A percentile compares a stretch with the other conserved stretches of the same genome.
Conservation (phyloP, 53 echinoderm and acorn worm genomes). For the Holothuria scabra region DNA sequence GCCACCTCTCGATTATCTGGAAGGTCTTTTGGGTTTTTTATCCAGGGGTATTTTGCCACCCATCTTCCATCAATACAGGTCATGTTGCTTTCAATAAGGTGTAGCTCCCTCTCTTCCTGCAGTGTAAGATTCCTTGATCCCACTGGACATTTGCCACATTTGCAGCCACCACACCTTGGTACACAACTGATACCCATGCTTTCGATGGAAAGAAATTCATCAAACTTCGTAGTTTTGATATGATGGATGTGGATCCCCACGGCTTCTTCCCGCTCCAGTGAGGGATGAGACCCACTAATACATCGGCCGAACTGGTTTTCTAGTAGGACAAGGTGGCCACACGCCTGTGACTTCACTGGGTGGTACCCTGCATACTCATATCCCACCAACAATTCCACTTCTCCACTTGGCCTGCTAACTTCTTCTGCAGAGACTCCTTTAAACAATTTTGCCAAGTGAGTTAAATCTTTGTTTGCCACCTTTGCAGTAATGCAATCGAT, state of each 20-base stretch:
- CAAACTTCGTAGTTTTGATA: constrained; percentile 46
- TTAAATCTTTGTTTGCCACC: constrained; percentile 30
- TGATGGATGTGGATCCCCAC: constrained; percentile 38
- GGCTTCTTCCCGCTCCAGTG: constrained; percentile 25
- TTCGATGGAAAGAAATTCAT: constrained; percentile 56
- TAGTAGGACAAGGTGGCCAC: constrained; percentile 49
- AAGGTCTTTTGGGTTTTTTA: constrained; percentile 15
- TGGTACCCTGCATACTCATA: constrained; percentile 60
- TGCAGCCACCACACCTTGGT: constrained; percentile 45
- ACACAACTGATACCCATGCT: constrained; percentile 61
- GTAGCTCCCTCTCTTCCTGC: constrained; percentile 42
- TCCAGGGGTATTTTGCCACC: constrained; percentile 49
- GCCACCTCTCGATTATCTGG: constrained; percentile 43
- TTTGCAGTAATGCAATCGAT: constrained; percentile 58
- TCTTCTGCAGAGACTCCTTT: not conserved
- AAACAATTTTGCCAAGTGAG: constrained; percentile 27
- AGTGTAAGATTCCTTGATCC: constrained; percentile 44
- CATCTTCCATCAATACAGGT: not conserved
- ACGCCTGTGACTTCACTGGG: constrained; percentile 32
- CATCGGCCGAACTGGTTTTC: constrained; percentile 57
- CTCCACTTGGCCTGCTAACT: constrained; percentile 44
- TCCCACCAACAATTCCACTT: constrained; percentile 61
- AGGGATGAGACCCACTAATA: constrained; percentile 46
- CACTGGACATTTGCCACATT: constrained; percentile 48
- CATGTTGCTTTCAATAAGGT: constrained; percentile 39